Evolutionary conservation across 2,888 invertebrate species (phyloP), one percentile per base, ranked within the genome.

Genomic region (Spisula subtruncata): DNA sequence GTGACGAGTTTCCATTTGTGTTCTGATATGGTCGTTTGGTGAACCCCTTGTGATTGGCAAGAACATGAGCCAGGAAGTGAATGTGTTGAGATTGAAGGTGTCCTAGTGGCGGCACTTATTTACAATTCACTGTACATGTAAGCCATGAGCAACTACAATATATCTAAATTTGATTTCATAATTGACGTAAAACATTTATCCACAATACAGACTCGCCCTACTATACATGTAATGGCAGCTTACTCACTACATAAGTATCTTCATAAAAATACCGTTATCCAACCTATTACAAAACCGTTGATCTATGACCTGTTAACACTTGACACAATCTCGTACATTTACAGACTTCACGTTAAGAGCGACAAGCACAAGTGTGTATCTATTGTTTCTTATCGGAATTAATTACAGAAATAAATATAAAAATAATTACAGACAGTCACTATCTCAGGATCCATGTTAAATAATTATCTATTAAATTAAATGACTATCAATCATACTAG

Each of bases 371-470:
- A 54, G 71, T 87, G 87, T 54, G 66, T 71, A 35, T 71, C 87
- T 79, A 87, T 87, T 87, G 87, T 87, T 83, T 54, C 82, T 82
- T 87, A 87, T 87, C 87, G 54, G 18, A 87, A 83, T 71, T 75
- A 86, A 90, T 88, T 89, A 90, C 86, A 75, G 85, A 89, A 90
- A 90, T 90, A 87, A 90, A 90, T 88, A 85, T 82, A 83, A 80
- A 83, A 86, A 90, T 90, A 89, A 90, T 90, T 87, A 81, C 20
- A 46, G 84, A 80, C 86, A n/a, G 35, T 79, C 51, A 14, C 51
- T 83, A 87, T 83, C 85, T 80, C 29, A 0, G 35, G 80, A 80
- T 85, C 35, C 87, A 87, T 87, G 87, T 82, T 71, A 82, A 86
- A 66, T 81, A 87, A 87, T 87, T 87, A 82, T 81, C 87, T 87